These are phyloP conservation scores for Cuniculus paca DNA, from an alignment of 2,797 vertebrate species.

Conservation along the genomic window DNA sequence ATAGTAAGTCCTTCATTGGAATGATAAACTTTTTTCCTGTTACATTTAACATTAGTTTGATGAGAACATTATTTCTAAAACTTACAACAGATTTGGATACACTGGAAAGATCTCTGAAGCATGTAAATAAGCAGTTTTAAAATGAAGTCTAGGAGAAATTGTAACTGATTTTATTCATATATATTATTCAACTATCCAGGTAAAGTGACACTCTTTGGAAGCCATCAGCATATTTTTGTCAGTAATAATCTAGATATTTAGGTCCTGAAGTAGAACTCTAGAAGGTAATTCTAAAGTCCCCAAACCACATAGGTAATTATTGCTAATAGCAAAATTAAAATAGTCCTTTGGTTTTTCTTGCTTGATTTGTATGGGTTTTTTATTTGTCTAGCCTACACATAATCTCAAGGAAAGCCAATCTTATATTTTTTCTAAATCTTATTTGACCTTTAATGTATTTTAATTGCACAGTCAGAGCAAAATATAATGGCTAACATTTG, in stretches of 20 bases:
- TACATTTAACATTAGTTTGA: conserved; percentile 37
- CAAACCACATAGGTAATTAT: not conserved
- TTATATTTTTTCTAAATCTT: not conserved
- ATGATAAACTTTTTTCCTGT: not conserved
- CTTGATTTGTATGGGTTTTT: not conserved
- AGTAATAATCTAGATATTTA: conserved; percentile 13
- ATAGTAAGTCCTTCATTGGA: conserved; percentile 36
- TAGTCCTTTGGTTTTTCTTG: conserved; percentile 36
- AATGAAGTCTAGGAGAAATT: conserved; percentile 37
- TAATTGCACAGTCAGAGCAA: conserved; percentile 58
- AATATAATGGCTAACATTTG: conserved; percentile 56
- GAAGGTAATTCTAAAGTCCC: not conserved
- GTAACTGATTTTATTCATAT: not conserved
- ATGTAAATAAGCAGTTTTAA: conserved; percentile 31
- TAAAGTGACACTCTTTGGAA: conserved; percentile 41
- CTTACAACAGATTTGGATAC: conserved; percentile 33
- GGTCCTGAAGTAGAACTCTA: not conserved
- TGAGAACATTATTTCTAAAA: conserved; percentile 4
- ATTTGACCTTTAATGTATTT: conserved; percentile 52
- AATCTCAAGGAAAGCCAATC: conserved; percentile 6
- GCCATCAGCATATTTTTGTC: conserved; percentile 16
- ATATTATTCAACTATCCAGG: not conserved
- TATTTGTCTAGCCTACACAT: conserved; percentile 6
- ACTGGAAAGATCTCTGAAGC: not conserved
- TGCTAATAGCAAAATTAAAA: conserved; percentile 33